Conservation (phyloP, 2,113 vertebrate genomes). For the Panurus biarmicus region DNA sequence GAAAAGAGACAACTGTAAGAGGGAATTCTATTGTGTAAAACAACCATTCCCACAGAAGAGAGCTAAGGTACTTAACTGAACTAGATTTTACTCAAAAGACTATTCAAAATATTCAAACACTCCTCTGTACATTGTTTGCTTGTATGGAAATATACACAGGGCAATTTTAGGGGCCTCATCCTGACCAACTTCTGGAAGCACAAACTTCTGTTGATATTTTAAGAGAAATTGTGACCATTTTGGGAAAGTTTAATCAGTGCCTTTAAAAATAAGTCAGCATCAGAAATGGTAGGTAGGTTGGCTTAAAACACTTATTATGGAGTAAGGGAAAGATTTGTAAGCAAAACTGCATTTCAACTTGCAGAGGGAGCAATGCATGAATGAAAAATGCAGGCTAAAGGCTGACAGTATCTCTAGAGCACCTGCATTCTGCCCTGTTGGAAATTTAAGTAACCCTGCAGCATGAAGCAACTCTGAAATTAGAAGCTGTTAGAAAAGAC, state of each 20-base stretch:
- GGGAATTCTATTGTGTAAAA: constrained; percentile 30
- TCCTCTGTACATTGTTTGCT: background rate
- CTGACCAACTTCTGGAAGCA: background rate
- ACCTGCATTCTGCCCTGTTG: background rate
- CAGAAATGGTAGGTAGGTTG: background rate
- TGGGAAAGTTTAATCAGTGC: background rate
- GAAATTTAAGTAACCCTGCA: constrained; percentile 31
- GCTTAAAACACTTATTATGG: background rate
- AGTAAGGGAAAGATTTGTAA: background rate
- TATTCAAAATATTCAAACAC: constrained; percentile 3
- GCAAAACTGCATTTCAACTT: background rate
- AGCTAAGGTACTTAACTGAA: constrained; percentile 9
- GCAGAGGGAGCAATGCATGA: background rate
- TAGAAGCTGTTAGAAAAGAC: background rate
- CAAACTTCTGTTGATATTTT: background rate
- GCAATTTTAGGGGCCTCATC: background rate
- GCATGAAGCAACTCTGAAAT: constrained; percentile 12
- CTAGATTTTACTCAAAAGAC: constrained; percentile 10
- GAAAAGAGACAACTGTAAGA: constrained; percentile 34
- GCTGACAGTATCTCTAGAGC: constrained; percentile 9
- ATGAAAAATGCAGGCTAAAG: background rate
- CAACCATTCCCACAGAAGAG: constrained; percentile 5
- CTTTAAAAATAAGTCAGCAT: background rate
- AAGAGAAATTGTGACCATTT: background rate
- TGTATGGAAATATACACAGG: background rate